Conservation (phyloP, 2,888 invertebrate species). For the Omphaloscelis lunosa region DNA sequence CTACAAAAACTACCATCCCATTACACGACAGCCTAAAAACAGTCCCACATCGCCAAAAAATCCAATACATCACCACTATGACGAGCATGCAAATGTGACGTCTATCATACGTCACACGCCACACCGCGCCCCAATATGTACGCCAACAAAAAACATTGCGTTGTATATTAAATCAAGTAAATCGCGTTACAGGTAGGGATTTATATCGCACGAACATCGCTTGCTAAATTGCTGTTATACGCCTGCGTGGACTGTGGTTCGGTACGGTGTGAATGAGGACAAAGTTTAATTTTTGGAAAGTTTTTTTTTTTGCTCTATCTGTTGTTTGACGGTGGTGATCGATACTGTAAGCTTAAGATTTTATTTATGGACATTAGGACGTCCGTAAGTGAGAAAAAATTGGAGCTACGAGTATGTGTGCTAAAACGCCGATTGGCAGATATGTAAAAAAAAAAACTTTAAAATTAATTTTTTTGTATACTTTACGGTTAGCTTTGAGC, state of each 20-base stretch:
- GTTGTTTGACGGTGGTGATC: background rate
- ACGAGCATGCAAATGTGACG: constrained; percentile 71
- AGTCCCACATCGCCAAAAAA: constrained; percentile 27
- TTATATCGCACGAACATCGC: constrained; percentile 68
- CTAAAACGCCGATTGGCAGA: background rate
- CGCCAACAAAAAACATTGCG: constrained; percentile 62
- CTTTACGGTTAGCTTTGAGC: too few species aligned
- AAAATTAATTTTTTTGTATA: too few species aligned
- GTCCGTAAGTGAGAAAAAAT: background rate
- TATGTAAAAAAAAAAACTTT: too few species aligned
- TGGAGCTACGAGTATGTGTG: background rate
- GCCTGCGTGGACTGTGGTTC: constrained; percentile 64
- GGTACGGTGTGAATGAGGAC: constrained; percentile 12
- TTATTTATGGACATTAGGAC: background rate
- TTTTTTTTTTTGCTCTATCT: background rate
- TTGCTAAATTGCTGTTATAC: constrained; percentile 70
- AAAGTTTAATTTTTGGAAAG: background rate
- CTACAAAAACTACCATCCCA: constrained; percentile 9
- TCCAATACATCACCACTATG: constrained; percentile 52
- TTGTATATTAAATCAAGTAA: constrained; percentile 73
- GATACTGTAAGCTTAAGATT: background rate
- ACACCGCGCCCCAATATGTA: constrained; percentile 64
- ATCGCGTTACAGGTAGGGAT: constrained; percentile 69
- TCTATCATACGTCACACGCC: constrained; percentile 67
- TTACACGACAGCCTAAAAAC: constrained; percentile 44